A percentile compares a stretch with the other conserved stretches of the same genome.
Evolutionary conservation across 2,797 vertebrate genomes (phyloP).

Genomic region (Leptatherina wallacei): DNA sequence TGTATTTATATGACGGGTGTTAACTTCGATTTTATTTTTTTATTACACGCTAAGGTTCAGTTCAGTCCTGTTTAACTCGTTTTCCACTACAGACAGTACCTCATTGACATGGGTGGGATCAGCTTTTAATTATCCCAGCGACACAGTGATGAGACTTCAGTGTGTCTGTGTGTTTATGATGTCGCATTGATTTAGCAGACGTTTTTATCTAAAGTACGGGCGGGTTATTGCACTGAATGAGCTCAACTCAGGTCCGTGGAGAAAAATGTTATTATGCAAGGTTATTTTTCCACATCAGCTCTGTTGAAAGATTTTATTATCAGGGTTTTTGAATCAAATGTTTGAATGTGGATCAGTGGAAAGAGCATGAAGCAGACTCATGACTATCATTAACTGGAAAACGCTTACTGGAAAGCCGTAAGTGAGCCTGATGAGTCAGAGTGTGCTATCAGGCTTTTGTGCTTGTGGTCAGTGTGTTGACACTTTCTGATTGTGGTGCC

Average conservation of each 20-base stretch:
- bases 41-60: background rate
- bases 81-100: background rate
- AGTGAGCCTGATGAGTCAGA: background rate
- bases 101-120: background rate
- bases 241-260: no score
- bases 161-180: no score
- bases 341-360: background rate
- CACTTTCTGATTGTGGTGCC: background rate
- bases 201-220: background rate
- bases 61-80: background rate
- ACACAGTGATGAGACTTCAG: background rate
- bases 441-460: slow-evolving; percentile 3
- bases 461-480: slow-evolving; percentile 20
- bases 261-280: no score
- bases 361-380: background rate
- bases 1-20: background rate
- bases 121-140: background rate
- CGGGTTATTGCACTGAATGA: no score
- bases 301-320: background rate
- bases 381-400: background rate
- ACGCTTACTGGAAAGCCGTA: background rate
- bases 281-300: background rate
- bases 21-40: background rate
- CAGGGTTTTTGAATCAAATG: background rate
- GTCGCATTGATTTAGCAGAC: background rate